phyloP scores from a whole-genome alignment of 2,888 invertebrate species.

The Trachelus iudaicus region DNA sequence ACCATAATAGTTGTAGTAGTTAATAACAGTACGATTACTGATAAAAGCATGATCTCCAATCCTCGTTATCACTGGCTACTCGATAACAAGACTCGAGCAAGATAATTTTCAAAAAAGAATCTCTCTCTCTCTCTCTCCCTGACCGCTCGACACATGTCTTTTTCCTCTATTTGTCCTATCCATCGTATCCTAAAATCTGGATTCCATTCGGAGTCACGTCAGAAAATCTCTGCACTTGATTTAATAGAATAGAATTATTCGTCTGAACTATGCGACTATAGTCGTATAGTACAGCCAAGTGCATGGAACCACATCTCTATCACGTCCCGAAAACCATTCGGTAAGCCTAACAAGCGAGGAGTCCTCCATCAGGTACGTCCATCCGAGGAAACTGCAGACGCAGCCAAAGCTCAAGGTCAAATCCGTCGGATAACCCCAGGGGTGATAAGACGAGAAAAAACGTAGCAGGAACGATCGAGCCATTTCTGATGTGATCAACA shows the following conservation, averaged over 20 bases:
- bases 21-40: neutral
- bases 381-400: neutral
- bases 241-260: neutral
- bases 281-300: neutral
- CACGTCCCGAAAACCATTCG: neutral
- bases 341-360: neutral
- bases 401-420: neutral
- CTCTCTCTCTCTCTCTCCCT: no score
- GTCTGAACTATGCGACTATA: neutral
- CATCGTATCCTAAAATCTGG: neutral
- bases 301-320: neutral
- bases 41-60: neutral
- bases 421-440: neutral
- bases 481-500: neutral
- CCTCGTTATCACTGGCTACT: neutral
- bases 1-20: conserved; percentile 13
- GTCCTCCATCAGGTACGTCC: neutral
- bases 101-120: neutral
- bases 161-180: neutral
- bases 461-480: neutral
- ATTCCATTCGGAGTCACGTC: neutral
- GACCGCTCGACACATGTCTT: neutral
- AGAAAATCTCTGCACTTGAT: neutral
- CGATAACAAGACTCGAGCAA: neutral
- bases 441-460: neutral